Percentiles rank a stretch among this genome's conserved stretches.
These are phyloP conservation scores for Hystrix cristata DNA, from an alignment of 2,113 vertebrate genomes.

Conservation along the genomic window DNA sequence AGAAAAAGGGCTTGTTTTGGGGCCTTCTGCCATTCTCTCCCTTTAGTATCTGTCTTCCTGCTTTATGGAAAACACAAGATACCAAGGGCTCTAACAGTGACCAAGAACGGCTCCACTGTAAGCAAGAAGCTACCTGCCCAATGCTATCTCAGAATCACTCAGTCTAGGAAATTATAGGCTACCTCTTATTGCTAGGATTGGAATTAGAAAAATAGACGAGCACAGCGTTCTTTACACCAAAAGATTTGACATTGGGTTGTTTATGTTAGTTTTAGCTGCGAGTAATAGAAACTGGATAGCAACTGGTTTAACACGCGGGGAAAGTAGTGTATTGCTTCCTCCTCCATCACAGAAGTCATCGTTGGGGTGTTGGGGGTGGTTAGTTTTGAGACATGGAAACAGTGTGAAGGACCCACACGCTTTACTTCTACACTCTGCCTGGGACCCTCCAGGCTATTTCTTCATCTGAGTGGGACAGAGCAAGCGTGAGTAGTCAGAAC, in stretches of 20 bases:
- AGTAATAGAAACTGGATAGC: slow-evolving; percentile 18
- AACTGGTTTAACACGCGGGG: slow-evolving; percentile 24
- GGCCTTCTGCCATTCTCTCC: slow-evolving; percentile 61
- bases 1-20: slow-evolving; percentile 73
- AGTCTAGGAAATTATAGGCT: background rate
- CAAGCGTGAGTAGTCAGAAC: background rate
- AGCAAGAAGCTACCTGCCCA: background rate
- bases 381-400: background rate
- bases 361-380: background rate
- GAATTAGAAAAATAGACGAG: slow-evolving; percentile 11
- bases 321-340: background rate
- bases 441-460: background rate
- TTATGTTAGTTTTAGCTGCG: background rate
- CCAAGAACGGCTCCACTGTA: background rate
- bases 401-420: no score
- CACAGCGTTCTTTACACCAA: background rate
- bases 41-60: slow-evolving; percentile 55
- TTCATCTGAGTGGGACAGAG: background rate
- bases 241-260: background rate
- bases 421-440: background rate
- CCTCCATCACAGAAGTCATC: background rate
- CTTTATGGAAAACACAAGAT: background rate
- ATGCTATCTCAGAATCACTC: background rate
- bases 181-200: background rate
- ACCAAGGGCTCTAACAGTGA: background rate